Base-by-base conservation (phyloP, 1,140 invertebrate species). In the Steinernema khuongi region DNA sequence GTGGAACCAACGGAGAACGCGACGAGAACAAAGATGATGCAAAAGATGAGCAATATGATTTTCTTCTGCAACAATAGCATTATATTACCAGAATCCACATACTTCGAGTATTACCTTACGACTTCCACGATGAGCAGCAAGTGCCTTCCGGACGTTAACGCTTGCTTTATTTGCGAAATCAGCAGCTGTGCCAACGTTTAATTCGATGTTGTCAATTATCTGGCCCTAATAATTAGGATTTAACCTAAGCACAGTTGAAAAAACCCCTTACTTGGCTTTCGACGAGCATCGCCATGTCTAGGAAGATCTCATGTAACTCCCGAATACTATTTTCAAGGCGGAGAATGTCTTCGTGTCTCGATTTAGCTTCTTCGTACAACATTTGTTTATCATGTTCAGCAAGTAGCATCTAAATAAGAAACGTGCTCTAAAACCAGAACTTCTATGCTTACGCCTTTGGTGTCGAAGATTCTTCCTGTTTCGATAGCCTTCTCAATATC, bases 251-350 rank as follows among this genome's bases (percentile, higher is more conserved):
- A 7, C 19, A 4, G 41, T 28, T 30, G 68, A 19, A 1, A 19
- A 18, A 22, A 33, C 17, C 67, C 43, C 81, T 87, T 90, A 93
- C 92, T 91, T 96, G 94, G 89, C 92, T 94, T 87, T 96, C 93
- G 78, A 96, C 93, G 80, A 96, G 88, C 92, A 95, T 93, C 60
- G 94, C 93, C 93, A 96, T 96, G 86, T 96, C 94, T 91, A 97
- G 94, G 87, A 97, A 98, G 93, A 98, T 96, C 87, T 97, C 94
- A 88, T 97, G 94, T 70, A 98, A 90, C 88, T 98, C 96, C 88
- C 92, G 91, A 88, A 98, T 97, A 82, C 93, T 96, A 81, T 92
- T 96, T 89, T 98, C 96, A 87, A 98, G 88, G 88, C 97, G 97
- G 84, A 98, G 94, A 86, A 98, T 97, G 88, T 98, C 96, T 79